Percentiles rank a stretch among this genome's conserved stretches.
phyloP scores from a whole-genome alignment of 2,888 invertebrate species.

The Trichopoda pennipes region DNA sequence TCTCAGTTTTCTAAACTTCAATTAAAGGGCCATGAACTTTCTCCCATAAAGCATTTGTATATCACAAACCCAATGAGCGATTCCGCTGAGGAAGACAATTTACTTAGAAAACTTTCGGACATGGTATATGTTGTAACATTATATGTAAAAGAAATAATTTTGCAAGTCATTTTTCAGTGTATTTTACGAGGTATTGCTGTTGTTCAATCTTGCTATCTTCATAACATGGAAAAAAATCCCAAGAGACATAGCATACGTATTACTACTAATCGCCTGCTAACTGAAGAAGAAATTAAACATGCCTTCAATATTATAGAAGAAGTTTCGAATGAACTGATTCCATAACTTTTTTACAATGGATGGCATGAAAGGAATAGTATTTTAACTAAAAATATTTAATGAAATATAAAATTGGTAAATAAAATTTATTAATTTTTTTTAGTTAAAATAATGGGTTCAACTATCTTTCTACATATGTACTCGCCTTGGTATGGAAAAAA shows the following conservation, averaged over 20 bases:
- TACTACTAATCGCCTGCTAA: conserved; percentile 85
- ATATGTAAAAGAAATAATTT: neutral
- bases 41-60: conserved; percentile 89
- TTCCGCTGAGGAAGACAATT: conserved; percentile 81
- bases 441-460: too few species aligned
- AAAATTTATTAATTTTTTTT: too few species aligned
- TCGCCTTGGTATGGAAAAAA: too few species aligned
- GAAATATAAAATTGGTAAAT: too few species aligned
- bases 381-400: too few species aligned
- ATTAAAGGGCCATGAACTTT: conserved; percentile 84
- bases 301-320: conserved; percentile 80
- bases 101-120: conserved; percentile 85
- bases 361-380: too few species aligned
- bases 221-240: conserved; percentile 84
- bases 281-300: conserved; percentile 83
- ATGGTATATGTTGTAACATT: conserved; percentile 77
- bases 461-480: too few species aligned
- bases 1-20: conserved; percentile 81
- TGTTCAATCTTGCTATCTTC: conserved; percentile 86
- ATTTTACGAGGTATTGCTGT: conserved; percentile 86
- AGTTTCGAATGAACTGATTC: conserved; percentile 79
- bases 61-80: conserved; percentile 82
- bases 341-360: conserved; percentile 47
- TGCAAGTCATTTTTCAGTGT: conserved; percentile 80
- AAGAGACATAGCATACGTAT: conserved; percentile 88